Base-by-base conservation (phyloP, 2,113 vertebrate species). In the Lonchura striata region DNA sequence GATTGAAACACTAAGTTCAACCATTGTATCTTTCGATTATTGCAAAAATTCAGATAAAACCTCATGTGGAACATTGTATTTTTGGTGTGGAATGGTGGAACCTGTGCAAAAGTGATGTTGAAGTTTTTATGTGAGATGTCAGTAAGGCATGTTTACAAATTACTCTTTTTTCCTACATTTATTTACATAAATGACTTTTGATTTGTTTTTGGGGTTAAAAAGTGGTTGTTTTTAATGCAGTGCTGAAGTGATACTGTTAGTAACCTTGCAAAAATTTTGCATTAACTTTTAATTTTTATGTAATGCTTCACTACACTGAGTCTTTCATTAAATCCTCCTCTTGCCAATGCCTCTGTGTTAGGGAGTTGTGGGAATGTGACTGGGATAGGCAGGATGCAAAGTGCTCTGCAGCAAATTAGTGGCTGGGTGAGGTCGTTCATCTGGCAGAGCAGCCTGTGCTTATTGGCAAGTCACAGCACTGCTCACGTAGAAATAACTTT, bases 401-500 rank as follows among this genome's bases (percentile, higher is more conserved):
- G 7, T 5, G 4, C 28, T 50, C 33, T 39, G 52, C 46, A 17
- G 68, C 54, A 63, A 57, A 35, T 50, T 3, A 47, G 52, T 4
- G 60, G 30, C 52, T 13, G 10, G n/a, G 23, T 1, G 25, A 56
- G 57, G n/a, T 44, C 61, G 39, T 82, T 78, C 0, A 1, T 59
- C 59, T 92, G 86, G 52, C 86, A 79, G 46, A 88, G 82, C 71
- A 54, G 2, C 35, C 4, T 35, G 20, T 42, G 81, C 56, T 77
- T 85, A 69, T 41, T 89, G 83, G 57, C 70, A 46, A 84, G 69
- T 71, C 65, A 11, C 31, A 3, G 24, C 7, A 2, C 69, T 85
- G 91, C 72, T 94, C 74, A 18, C 23, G 70, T 15, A 46, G 93
- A 85, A 92, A 57, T 85, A 72, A 94, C 87, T 79, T 31, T 64